These are phyloP conservation scores for Aleiodes sp. DNA, from an alignment of 1,140 invertebrate species.

Conservation along the genomic window DNA sequence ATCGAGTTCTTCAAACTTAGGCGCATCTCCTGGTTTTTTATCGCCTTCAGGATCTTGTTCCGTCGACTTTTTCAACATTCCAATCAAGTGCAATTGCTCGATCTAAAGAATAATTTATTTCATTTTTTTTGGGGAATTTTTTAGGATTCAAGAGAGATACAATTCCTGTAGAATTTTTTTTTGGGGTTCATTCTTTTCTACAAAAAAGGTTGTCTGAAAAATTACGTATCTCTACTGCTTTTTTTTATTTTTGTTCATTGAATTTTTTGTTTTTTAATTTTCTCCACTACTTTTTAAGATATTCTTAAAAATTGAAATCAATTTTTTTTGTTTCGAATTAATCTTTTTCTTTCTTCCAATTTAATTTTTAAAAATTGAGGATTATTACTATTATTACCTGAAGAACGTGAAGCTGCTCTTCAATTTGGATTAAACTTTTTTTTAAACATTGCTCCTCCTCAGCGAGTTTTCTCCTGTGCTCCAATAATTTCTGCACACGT, in stretches of 20 bases:
- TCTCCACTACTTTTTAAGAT: too few species aligned
- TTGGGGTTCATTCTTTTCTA: too few species aligned
- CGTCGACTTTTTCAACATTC: neutral
- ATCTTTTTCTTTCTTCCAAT: neutral
- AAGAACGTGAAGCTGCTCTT: slow-evolving; percentile 17
- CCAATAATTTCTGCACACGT: too few species aligned
- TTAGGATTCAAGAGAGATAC: neutral
- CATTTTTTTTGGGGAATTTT: neutral
- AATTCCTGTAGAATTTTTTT: neutral
- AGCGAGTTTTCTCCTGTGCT: slow-evolving; percentile 1
- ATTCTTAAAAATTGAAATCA: neutral
- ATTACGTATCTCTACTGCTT: too few species aligned
- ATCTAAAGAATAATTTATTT: neutral
- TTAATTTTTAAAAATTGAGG: neutral
- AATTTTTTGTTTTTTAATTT: too few species aligned
- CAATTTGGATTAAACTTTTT: neutral
- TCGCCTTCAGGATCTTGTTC: neutral
- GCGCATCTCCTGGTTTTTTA: neutral
- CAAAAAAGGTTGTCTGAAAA: too few species aligned
- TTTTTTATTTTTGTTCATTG: too few species aligned
- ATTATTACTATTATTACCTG: neutral
- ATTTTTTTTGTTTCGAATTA: neutral
- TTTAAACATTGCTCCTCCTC: slow-evolving; percentile 14
- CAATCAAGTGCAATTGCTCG: neutral
- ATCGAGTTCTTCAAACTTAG: slow-evolving; percentile 12